Evolutionary conservation across 2,113 vertebrate genomes (phyloP).

Genomic region (Guaruba guarouba): DNA sequence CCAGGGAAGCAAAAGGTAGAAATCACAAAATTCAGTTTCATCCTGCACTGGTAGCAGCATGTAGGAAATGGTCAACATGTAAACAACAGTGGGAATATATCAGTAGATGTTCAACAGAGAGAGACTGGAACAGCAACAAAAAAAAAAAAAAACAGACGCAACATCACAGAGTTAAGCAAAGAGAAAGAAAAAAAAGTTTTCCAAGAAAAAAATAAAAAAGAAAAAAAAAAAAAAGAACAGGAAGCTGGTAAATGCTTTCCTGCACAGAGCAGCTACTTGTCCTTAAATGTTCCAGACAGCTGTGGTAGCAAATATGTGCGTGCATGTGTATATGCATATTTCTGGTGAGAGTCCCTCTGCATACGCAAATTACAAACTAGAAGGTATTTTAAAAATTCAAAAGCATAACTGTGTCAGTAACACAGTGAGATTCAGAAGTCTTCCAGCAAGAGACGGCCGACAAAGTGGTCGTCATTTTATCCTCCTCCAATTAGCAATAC

Average conservation of each 20-base stretch:
- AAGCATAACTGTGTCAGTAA: background rate
- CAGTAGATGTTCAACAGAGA: background rate
- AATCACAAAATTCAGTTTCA: background rate
- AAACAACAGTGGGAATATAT: background rate
- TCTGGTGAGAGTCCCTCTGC: background rate
- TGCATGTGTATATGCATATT: background rate
- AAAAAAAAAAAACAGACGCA: background rate
- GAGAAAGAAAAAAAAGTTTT: background rate
- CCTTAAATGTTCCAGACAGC: background rate
- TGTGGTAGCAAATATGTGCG: background rate
- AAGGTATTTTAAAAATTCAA: background rate
- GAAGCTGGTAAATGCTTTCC: background rate
- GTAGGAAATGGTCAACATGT: accelerated
- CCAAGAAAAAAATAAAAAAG: background rate
- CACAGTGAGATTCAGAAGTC: background rate
- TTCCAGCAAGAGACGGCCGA: background rate
- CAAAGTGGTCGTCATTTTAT: background rate
- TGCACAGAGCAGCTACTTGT: background rate
- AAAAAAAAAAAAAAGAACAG: background rate
- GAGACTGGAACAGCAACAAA: background rate
- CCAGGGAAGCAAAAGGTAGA: background rate
- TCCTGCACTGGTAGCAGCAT: background rate
- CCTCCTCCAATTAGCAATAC: background rate
- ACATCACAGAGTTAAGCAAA: background rate
- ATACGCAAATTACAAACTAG: background rate